These are phyloP conservation scores for Enteromius argenteus DNA, from an alignment of 2,797 vertebrate species.

Conservation along the genomic window DNA sequence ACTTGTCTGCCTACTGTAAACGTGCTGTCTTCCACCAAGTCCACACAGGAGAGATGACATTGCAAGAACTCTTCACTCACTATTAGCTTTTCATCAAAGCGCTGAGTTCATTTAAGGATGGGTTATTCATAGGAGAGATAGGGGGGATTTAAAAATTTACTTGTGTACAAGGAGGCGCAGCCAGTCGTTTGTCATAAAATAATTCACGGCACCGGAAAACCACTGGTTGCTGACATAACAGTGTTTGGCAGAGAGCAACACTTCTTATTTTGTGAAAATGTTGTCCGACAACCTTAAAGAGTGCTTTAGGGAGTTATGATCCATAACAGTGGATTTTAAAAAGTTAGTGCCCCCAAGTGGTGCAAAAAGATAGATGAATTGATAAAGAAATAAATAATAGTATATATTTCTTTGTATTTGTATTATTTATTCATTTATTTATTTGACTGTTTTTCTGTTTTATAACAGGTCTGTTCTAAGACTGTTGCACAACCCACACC, in stretches of 20 bases:
- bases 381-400: not conserved
- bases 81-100: slow-evolving; percentile 15
- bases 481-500: not conserved
- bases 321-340: not conserved
- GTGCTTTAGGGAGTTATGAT: not conserved
- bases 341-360: not conserved
- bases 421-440: too few relatives aligned
- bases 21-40: not conserved
- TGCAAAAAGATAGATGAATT: too few relatives aligned
- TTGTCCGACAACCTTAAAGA: not conserved
- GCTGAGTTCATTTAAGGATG: slow-evolving; percentile 42
- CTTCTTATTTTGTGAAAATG: not conserved
- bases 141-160: slow-evolving; percentile 34
- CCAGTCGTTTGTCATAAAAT: not conserved
- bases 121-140: slow-evolving; percentile 16
- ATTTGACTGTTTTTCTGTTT: not conserved
- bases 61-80: not conserved
- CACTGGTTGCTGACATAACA: slow-evolving; percentile 1
- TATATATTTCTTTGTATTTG: too few relatives aligned
- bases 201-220: slow-evolving; percentile 13
- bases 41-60: not conserved
- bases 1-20: not conserved
- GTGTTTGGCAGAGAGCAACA: not conserved
- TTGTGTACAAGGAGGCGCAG: not conserved
- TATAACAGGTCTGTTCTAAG: not conserved